Evolutionary conservation across 2,797 vertebrate species (phyloP).

Genomic region (Melanotaenia parkinsoni): DNA sequence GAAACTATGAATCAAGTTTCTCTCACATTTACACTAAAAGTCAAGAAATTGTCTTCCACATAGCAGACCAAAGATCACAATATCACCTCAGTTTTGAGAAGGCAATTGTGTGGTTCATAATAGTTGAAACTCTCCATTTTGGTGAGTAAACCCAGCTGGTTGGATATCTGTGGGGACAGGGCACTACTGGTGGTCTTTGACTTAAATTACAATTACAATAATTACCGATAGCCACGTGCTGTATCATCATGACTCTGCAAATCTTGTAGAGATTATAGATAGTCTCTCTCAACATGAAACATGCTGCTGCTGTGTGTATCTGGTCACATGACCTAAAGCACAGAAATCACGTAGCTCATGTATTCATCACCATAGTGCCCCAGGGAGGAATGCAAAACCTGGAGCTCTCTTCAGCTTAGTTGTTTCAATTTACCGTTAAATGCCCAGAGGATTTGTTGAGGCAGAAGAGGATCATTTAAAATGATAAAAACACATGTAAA

Average conservation of each 20-base stretch:
- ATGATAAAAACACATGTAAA: background rate
- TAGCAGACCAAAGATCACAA: too few relatives aligned
- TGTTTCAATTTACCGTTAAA: background rate
- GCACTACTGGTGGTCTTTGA: too few relatives aligned
- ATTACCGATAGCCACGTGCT: background rate
- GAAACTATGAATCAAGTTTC: background rate
- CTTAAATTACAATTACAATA: too few relatives aligned
- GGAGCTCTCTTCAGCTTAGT: too few relatives aligned
- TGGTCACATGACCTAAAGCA: background rate
- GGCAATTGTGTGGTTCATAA: too few relatives aligned
- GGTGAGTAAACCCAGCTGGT: too few relatives aligned
- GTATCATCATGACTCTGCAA: constrained; percentile 17
- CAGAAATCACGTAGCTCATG: background rate
- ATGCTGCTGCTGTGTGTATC: background rate
- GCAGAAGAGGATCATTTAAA: background rate
- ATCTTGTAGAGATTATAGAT: background rate
- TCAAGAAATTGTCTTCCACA: too few relatives aligned
- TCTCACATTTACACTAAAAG: too few relatives aligned
- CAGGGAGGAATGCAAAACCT: background rate
- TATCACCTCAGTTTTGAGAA: too few relatives aligned
- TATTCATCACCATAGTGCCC: background rate
- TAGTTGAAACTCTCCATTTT: too few relatives aligned
- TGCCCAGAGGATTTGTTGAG: background rate
- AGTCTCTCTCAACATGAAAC: background rate
- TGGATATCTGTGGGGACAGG: too few relatives aligned